These are phyloP conservation scores for Tylochromis polylepis DNA, from an alignment of 2,113 vertebrate species.

Conservation along the genomic window DNA sequence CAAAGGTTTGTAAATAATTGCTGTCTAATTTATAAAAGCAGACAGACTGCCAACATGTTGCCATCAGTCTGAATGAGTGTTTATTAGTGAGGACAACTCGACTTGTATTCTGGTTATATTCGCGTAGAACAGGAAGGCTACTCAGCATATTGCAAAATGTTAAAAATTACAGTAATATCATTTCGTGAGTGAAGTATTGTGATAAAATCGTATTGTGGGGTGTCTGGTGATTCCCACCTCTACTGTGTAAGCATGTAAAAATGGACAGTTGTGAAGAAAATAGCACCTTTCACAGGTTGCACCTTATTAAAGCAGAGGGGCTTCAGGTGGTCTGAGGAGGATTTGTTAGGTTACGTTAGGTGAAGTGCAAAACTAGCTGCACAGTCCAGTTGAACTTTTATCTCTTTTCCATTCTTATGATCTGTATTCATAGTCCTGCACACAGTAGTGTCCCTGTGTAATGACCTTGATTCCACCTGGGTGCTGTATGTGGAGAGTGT, in stretches of 20 bases:
- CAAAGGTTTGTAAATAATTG: no score
- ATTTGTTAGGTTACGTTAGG: background rate
- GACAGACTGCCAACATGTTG: no score
- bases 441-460: background rate
- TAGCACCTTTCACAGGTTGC: background rate
- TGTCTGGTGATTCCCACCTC: background rate
- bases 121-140: background rate
- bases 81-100: no score
- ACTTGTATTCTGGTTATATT: no score
- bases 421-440: background rate
- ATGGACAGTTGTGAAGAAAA: background rate
- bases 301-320: background rate
- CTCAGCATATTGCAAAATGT: background rate
- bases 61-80: no score
- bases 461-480: background rate
- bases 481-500: background rate
- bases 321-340: background rate
- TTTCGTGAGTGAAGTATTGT: accelerated
- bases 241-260: background rate
- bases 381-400: background rate
- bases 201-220: background rate
- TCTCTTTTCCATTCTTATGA: background rate
- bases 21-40: no score
- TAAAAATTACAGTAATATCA: background rate
- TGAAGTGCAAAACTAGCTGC: accelerated